Evolutionary conservation across 2,113 vertebrate genomes (phyloP), one percentile per base, ranked within the genome.

Genomic region (Dicentrarchus labrax): DNA sequence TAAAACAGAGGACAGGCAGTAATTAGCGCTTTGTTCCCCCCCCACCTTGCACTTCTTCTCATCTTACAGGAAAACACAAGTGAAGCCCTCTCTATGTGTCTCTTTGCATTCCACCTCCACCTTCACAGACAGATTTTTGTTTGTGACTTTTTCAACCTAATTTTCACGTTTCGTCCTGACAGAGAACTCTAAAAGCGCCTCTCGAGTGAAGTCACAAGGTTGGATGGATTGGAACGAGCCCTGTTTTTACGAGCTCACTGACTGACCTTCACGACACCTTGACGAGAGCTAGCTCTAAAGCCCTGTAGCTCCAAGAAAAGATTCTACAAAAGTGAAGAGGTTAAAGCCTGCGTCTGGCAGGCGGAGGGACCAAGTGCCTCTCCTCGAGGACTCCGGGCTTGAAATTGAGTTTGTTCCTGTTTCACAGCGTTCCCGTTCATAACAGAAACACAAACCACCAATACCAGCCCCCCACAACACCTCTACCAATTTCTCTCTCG

Each of bases 401-500:
- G 53, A 92, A 90, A 92, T 91, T 92, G 87, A 88, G 88, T 92
- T 91, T 87, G 78, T 82, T 89, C 61, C 83, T 53, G 51, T 89
- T 86, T 76, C 82, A 68, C 70, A 68, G 76, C 61, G 0, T 76
- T 87, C 13, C 70, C 68, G 50, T 86, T 91, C 77, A 91, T 89
- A 90, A 90, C 84, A 85, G 76, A 69, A 88, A 79, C 74, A 82
- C 82, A 78, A 84, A 86, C 73, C 74, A 73, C 65, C 56, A 67
- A 30, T 13, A 62, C 22, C 43, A 47, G 47, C 56, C 72, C 57
- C 56, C 79, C 72, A 24, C 77, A 22, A 53, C 71, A 68, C 64
- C 65, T 72, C 72, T 65, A 64, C 68, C 67, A 53, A 48, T 83
- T 71, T 36, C 69, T 59, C 53, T 10, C 64, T 53, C 69, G 0